These are phyloP conservation scores for Lineus longissimus DNA, from an alignment of 1,140 invertebrate species.

Conservation along the genomic window DNA sequence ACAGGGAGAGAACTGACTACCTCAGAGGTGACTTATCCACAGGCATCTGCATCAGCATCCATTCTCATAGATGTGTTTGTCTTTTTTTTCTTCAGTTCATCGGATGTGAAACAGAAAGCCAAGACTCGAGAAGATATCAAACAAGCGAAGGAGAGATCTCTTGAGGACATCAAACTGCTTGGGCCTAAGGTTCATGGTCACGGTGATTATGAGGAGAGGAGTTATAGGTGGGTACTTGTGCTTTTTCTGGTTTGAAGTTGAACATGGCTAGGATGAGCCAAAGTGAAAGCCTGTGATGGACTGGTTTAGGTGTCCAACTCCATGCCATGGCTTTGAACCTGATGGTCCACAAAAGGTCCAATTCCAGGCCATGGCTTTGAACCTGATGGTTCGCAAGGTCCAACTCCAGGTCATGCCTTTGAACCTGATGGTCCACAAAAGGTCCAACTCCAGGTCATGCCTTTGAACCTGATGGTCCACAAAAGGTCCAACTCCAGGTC, in stretches of 20 bases:
- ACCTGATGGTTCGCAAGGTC: background rate
- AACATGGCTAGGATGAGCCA: background rate
- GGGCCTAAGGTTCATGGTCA: background rate
- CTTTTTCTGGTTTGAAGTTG: background rate
- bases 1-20: too few species aligned
- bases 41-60: too few species aligned
- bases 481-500: too few species aligned
- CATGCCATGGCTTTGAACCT: background rate
- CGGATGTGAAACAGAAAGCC: too few species aligned
- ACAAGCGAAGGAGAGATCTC: slow-evolving; percentile 16
- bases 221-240: background rate
- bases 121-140: slow-evolving; percentile 50
- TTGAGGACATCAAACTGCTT: too few species aligned
- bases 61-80: too few species aligned
- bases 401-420: background rate
- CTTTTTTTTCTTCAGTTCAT: too few species aligned
- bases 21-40: too few species aligned
- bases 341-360: background rate
- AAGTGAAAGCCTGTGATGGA: background rate
- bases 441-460: too few species aligned
- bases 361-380: background rate
- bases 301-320: background rate
- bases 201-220: background rate
- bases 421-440: background rate
- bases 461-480: too few species aligned